These are phyloP conservation scores for Drosophila quadrilineata DNA, from an alignment of 1,140 invertebrate genomes.

Conservation along the genomic window DNA sequence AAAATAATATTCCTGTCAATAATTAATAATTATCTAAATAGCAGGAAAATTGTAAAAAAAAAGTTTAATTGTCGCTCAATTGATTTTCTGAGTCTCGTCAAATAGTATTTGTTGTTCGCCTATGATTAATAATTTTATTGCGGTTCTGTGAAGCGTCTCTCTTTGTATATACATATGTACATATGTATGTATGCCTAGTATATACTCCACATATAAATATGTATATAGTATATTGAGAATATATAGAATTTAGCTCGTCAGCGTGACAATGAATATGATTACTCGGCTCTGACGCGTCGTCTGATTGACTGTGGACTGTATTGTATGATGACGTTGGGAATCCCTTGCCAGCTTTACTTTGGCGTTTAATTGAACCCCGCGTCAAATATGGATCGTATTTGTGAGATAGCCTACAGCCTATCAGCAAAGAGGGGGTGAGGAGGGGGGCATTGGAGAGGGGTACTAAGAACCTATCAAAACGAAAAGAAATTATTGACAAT, in stretches of 20 bases:
- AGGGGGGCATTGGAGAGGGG: too few relatives aligned
- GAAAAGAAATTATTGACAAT: conserved; percentile 19
- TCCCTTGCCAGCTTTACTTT: conserved; percentile 56
- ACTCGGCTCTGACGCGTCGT: conserved; percentile 20
- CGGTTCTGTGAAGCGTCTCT: background rate
- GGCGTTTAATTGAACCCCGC: conserved; percentile 52
- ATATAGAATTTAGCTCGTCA: conserved; percentile 43
- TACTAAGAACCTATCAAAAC: too few relatives aligned
- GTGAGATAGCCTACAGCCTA: too few relatives aligned
- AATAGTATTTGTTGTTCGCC: background rate
- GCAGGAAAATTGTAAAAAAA: background rate
- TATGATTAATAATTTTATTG: conserved; percentile 2
- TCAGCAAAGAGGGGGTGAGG: too few relatives aligned
- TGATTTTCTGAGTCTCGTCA: conserved; percentile 2
- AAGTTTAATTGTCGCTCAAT: conserved; percentile 30
- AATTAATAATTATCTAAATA: conserved; percentile 36
- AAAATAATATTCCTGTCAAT: conserved; percentile 6
- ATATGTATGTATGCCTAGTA: background rate
- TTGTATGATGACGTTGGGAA: conserved; percentile 65
- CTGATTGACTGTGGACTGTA: too few relatives aligned
- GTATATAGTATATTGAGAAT: conserved; percentile 2
- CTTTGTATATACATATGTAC: background rate
- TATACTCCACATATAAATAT: conserved; percentile 1
- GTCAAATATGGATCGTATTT: conserved; percentile 39
- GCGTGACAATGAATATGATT: conserved; percentile 29